Conservation (phyloP, 2,797 vertebrate genomes). For the Danio choprae region DNA sequence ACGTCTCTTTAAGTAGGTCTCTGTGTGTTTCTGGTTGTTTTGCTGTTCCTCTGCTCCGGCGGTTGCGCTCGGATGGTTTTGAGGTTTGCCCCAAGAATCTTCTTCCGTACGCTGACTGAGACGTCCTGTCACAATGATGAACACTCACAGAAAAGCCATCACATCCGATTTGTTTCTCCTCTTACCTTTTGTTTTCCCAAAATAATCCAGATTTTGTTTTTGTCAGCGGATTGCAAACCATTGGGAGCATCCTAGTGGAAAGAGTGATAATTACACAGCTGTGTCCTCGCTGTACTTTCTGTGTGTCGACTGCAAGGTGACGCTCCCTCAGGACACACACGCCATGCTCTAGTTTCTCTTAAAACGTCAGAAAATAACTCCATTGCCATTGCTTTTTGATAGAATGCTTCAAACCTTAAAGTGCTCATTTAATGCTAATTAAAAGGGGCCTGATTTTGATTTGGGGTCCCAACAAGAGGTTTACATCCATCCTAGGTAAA, state of each 20-base stretch:
- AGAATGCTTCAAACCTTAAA: background rate
- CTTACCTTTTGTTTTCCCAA: constrained; percentile 39
- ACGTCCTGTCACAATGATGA: constrained; percentile 50
- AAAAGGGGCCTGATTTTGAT: too few species aligned
- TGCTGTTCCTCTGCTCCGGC: constrained; percentile 33
- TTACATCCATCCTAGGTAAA: too few species aligned
- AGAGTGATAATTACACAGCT: constrained; percentile 57
- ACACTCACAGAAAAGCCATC: constrained; percentile 44
- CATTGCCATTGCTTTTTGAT: background rate
- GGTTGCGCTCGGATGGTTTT: constrained; percentile 52
- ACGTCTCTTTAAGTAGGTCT: background rate
- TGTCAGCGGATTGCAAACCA: constrained; percentile 36
- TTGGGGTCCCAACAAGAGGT: too few species aligned
- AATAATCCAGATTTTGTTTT: constrained; percentile 39
- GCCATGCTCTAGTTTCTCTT: constrained; percentile 34
- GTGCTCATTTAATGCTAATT: too few species aligned
- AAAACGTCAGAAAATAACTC: background rate
- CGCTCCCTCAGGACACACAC: constrained; percentile 38
- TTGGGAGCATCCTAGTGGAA: constrained; percentile 50
- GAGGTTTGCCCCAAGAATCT: constrained; percentile 43
- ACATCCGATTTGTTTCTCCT: constrained; percentile 43
- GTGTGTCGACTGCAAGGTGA: constrained; percentile 53
- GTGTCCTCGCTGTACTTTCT: constrained; percentile 43
- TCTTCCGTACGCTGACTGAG: constrained; percentile 29
- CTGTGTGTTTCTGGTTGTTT: background rate